phyloP scores from a whole-genome alignment of 2,888 invertebrate genomes.

The Omphaloscelis lunosa region DNA sequence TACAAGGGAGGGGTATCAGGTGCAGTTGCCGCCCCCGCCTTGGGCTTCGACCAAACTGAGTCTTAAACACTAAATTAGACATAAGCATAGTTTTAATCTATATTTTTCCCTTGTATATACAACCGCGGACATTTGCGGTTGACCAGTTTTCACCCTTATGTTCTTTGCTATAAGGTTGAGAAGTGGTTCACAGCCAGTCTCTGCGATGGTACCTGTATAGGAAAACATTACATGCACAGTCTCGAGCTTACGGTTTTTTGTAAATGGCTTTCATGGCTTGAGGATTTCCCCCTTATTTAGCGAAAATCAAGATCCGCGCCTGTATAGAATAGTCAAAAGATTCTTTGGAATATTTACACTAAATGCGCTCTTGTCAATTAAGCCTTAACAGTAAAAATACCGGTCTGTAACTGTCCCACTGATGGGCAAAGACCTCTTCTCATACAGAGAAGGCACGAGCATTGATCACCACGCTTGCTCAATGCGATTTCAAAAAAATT shows the following conservation, averaged over 20 bases:
- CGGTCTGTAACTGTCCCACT: not conserved
- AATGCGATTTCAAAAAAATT: not conserved
- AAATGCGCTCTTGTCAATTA: constrained; percentile 10
- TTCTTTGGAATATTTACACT: not conserved
- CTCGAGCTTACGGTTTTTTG: not conserved
- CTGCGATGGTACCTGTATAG: no score
- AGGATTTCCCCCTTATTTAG: not conserved
- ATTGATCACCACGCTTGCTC: constrained; percentile 28
- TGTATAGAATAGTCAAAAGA: not conserved
- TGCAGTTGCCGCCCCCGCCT: no score
- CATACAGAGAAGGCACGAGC: not conserved
- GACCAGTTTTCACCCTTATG: no score
- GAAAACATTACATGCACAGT: not conserved
- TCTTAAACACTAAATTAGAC: not conserved
- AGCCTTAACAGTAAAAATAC: not conserved
- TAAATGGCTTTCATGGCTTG: not conserved
- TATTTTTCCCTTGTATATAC: not conserved
- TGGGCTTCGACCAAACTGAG: not conserved
- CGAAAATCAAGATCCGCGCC: not conserved
- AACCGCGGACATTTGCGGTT: no score
- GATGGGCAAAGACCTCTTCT: constrained; percentile 21
- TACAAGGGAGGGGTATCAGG: no score
- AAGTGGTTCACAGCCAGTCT: no score
- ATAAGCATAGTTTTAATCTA: not conserved
- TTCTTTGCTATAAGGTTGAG: no score